phyloP scores from a whole-genome alignment of 2,888 invertebrate species.

The Caenorhabditis afra region DNA sequence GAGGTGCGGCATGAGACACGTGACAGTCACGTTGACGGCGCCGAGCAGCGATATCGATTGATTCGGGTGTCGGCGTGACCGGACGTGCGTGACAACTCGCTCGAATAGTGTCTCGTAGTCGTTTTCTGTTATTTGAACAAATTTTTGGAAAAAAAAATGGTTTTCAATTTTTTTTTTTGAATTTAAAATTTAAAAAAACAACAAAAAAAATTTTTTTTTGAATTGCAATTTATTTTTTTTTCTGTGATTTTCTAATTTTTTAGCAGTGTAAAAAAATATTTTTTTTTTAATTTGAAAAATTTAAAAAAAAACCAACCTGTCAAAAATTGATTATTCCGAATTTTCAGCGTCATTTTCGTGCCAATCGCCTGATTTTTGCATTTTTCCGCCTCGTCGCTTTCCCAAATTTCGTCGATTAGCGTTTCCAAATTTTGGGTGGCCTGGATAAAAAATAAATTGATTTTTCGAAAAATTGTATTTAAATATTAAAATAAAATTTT shows the following conservation, averaged over 20 bases:
- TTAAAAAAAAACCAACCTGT: slow-evolving; percentile 16
- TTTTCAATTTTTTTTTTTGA: too few relatives aligned
- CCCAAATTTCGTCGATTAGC: slow-evolving; percentile 29
- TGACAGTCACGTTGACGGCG: slow-evolving; percentile 22
- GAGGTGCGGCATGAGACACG: slow-evolving; percentile 36
- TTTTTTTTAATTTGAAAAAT: slow-evolving; percentile 1
- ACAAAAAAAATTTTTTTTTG: too few relatives aligned
- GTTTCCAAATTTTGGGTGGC: slow-evolving; percentile 29
- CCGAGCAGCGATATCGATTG: slow-evolving; percentile 17
- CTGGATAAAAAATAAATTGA: too few relatives aligned
- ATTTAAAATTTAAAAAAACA: not conserved
- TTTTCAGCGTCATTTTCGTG: slow-evolving; percentile 13
- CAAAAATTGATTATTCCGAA: slow-evolving; percentile 45
- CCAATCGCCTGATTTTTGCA: not conserved
- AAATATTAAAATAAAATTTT: not conserved
- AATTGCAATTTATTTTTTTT: too few relatives aligned
- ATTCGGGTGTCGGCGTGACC: too few relatives aligned
- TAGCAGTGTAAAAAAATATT: not conserved
- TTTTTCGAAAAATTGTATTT: not conserved
- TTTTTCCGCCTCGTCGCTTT: not conserved
- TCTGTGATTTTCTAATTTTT: not conserved
- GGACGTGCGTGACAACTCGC: slow-evolving; percentile 16
- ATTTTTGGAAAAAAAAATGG: slow-evolving; percentile 5
- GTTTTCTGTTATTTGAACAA: too few relatives aligned
- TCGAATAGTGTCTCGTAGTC: slow-evolving; percentile 33